Evolutionary conservation across 37 sponge, comb jelly and placozoan species (phyloP).

Genomic region (Aplysina aerophoba): DNA sequence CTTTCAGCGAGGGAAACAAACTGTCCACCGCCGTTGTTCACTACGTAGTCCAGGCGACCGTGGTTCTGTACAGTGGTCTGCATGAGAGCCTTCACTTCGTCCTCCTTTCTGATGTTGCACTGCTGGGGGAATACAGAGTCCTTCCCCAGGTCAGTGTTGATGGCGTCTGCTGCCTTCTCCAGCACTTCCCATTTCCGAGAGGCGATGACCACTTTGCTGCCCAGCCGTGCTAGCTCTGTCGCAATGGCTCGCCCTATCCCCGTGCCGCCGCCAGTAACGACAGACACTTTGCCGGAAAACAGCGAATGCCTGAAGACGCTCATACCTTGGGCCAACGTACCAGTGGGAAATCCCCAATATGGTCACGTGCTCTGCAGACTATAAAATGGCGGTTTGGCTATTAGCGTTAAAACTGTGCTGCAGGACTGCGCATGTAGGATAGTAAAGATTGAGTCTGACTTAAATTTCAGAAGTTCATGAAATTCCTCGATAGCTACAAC

Average conservation of each 20-base stretch:
- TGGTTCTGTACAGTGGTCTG: slow-evolving; percentile 59
- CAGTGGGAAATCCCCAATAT: too few species aligned
- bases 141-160: slow-evolving; percentile 47
- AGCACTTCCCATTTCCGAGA: slow-evolving; percentile 78
- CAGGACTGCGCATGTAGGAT: too few species aligned
- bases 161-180: slow-evolving; percentile 69
- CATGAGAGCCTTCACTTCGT: slow-evolving; percentile 81
- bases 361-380: too few species aligned
- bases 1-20: slow-evolving; percentile 73
- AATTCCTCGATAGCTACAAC: too few species aligned
- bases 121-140: slow-evolving; percentile 59
- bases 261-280: slow-evolving; percentile 98
- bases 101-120: slow-evolving; percentile 92
- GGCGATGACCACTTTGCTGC: slow-evolving; percentile 94
- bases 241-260: slow-evolving; percentile 93
- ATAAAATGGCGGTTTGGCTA: too few species aligned
- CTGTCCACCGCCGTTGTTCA: slow-evolving; percentile 99
- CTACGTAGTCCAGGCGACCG: slow-evolving; percentile 87
- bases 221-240: slow-evolving; percentile 78
- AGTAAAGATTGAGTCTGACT: too few species aligned
- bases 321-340: too few species aligned
- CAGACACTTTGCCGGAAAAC: slow-evolving; percentile 85
- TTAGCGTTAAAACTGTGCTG: too few species aligned
- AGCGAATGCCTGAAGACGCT: slow-evolving; percentile 77
- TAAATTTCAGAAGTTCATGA: too few species aligned